Base-by-base conservation (phyloP, 2,113 vertebrate species). In the Embiotoca jacksoni region DNA sequence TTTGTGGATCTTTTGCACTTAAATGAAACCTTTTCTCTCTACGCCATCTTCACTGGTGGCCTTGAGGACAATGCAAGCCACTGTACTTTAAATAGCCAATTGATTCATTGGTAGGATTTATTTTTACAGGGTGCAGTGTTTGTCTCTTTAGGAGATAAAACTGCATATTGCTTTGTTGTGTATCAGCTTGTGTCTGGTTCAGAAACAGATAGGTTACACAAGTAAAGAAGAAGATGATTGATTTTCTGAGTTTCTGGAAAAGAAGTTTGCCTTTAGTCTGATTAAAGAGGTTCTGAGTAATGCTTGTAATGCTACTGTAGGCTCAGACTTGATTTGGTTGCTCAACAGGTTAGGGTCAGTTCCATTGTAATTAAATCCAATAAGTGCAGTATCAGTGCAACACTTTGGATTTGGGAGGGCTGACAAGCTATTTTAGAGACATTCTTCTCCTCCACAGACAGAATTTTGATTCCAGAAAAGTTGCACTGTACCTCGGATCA, bases 281-380 rank as follows among this genome's bases (percentile, higher is more conserved):
- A 16, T 49, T 54, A 69, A 68, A 70, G 67, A 56, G 30, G 58
- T 60, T 75, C 69, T 52, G 39, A 64, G 75, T 79, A 60, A 77
- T 74, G 52, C 77, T 62, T 81, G 72, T 88, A 57, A 30, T 36
- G 74, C 41, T 53, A 32, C 49, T 59, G 46, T 52, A 46, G 32
- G 62, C 66, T 76, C 55, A 84, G 69, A 33, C 54, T 76, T 61
- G 75, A 68, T 77, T 87, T 68, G 74, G 66, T 82, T 77, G 83
- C 68, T 84, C 54, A 76, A 82, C 59, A 80, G 72, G 60, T 54
- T 56, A 33, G 56, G 72, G 73, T 84, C 71, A 74, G 30, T 61
- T 70, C 5, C 11, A 86, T 67, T 71, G 72, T 75, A 68, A 82
- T 70, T 60, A 72, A 81, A 65, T 82, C 72, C 75, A 72, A 72